Percentiles rank a stretch among this genome's conserved stretches.
These are phyloP conservation scores for Noctua fimbriata DNA, from an alignment of 2,888 invertebrate genomes.

Conservation along the genomic window DNA sequence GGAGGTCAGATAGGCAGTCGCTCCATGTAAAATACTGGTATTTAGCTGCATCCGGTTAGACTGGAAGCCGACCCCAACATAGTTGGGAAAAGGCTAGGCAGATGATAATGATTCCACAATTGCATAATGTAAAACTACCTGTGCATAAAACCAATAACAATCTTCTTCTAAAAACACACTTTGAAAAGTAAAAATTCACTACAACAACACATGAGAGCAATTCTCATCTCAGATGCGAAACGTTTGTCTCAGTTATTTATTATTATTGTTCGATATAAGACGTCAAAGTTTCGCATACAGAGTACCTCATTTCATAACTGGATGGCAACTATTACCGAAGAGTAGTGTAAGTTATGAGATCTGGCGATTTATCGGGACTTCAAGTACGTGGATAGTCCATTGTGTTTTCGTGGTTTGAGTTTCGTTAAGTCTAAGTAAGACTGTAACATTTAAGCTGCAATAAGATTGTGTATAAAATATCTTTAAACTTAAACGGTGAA, in stretches of 20 bases:
- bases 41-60: too few relatives aligned
- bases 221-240: slow-evolving; percentile 66
- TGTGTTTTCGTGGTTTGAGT: background rate
- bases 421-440: too few relatives aligned
- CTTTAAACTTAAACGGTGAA: background rate
- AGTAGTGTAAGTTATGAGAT: slow-evolving; percentile 43
- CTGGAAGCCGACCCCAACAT: too few relatives aligned
- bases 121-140: background rate
- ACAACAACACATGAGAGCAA: slow-evolving; percentile 53
- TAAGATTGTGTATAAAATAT: background rate
- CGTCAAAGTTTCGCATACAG: slow-evolving; percentile 86
- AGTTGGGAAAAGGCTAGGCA: too few relatives aligned
- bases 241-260: slow-evolving; percentile 82
- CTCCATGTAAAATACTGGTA: too few relatives aligned
- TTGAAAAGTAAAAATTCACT: slow-evolving; percentile 53
- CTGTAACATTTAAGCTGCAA: too few relatives aligned
- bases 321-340: slow-evolving; percentile 75
- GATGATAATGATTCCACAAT: background rate
- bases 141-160: slow-evolving; percentile 1
- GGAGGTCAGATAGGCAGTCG: too few relatives aligned
- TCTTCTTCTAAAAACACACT: slow-evolving; percentile 17
- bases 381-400: background rate
- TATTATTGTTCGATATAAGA: slow-evolving; percentile 84
- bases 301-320: slow-evolving; percentile 84
- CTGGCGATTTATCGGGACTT: slow-evolving; percentile 39